Base-by-base conservation (phyloP, 2,113 vertebrate species). In the Hassar affinis region DNA sequence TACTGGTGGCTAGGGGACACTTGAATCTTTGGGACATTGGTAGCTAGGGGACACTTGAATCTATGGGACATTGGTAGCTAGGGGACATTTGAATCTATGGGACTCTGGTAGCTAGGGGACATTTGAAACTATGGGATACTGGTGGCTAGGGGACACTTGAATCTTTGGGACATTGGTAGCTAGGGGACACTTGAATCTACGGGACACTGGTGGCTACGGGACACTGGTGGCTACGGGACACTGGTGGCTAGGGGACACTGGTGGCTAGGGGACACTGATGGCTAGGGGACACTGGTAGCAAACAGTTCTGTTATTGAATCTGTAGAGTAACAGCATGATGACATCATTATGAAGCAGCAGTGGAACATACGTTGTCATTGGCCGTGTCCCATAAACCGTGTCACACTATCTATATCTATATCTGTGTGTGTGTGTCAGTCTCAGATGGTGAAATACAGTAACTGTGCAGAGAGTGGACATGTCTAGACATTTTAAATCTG, bases 401-500 rank as follows among this genome's bases (percentile, higher is more conserved):
- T 59, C 8, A 57, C 8, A 9, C 56, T 61, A 0, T 30, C 27
- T 66, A 38, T 10, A 20, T 20, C n/a, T n/a, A n/a, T n/a, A n/a
- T 79, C 11, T 47, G 56, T 47, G 77, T 78, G 54, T 42, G 54
- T 30, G 5, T 49, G 9, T 47, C 22, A 20, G 11, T 52, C n/a
- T 57, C 25, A 56, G 42, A 79, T 45, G 33, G 54, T 45, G 38
- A 35, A 79, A 47, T 79, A 61, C 8, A 54, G 62, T 49, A 56
- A 11, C 33, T 57, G 51, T 27, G 47, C 27, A 18, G n/a, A 35
- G 79, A 52, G 62, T 68, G 79, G 76, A 79, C 51, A 30, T 88
- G 64, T 62, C 68, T 7, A 69, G 59, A 75, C 85, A 83, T 79
- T 85, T 56, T 51, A 78, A 62, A 57, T 62, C 79, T 81, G 75